Conservation (phyloP, 2,797 vertebrate genomes). For the Oryzias dopingdopingensis region DNA sequence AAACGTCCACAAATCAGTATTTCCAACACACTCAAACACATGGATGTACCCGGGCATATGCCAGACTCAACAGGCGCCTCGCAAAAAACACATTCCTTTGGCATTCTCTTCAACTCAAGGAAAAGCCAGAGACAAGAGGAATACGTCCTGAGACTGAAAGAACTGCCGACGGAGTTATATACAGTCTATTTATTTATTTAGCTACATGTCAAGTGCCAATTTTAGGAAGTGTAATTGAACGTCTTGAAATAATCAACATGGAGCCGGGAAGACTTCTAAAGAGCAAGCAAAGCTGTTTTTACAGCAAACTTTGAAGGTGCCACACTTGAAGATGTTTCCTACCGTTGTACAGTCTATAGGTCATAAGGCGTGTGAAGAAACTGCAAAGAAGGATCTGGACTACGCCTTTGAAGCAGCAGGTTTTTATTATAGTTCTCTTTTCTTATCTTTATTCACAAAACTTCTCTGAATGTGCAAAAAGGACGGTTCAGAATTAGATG, state of each 20-base stretch:
- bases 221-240: conserved; percentile 82
- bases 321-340: conserved; percentile 6
- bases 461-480: conserved; percentile 18
- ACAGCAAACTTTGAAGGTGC: too few species aligned
- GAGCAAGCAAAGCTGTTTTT: conserved; percentile 9
- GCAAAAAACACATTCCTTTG: conserved; percentile 9
- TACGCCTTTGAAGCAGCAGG: conserved; percentile 3
- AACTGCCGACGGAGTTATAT: conserved; percentile 51
- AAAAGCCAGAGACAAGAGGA: conserved; percentile 15
- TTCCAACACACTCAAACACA: conserved; percentile 25
- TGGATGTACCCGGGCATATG: conserved; percentile 29
- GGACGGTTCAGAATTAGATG: conserved; percentile 57
- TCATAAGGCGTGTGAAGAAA: conserved; percentile 16
- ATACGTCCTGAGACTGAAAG: conserved; percentile 28
- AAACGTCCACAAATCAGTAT: conserved; percentile 14
- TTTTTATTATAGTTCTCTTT: neutral
- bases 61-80: conserved; percentile 9
- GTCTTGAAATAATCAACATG: conserved; percentile 52
- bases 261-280: conserved; percentile 69
- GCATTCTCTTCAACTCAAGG: conserved; percentile 20
- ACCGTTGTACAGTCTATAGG: conserved; percentile 9
- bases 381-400: conserved; percentile 15
- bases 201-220: conserved; percentile 97
- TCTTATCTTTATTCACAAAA: conserved; percentile 31
- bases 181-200: conserved; percentile 58